Base-by-base conservation (phyloP, 2,888 invertebrate species). In the Abrostola tripartita region DNA sequence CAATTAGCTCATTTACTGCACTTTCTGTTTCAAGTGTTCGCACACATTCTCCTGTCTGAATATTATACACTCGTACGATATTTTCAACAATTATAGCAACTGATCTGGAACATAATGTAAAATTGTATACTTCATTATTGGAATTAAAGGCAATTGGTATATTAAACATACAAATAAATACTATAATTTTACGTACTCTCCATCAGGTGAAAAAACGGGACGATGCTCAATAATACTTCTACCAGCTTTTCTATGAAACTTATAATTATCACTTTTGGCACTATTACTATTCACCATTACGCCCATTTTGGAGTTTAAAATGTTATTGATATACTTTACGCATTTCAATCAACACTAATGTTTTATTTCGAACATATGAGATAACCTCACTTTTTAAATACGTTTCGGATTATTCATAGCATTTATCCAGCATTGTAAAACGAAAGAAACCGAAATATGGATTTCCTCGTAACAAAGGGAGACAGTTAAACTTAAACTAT, bases 171-270 rank as follows among this genome's bases (percentile, higher is more conserved):
- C 37, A 35, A 11, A 6, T 40, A 35, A 11, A 6, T 37, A 54
- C 24, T 37, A 37, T 5, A 47, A 24, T 37, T 38, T 7, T 42
- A 90, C 93, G 81, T 86, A 95, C 95, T 92, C 90, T 86, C 92
- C 94, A 81, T 95, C 93, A 11, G 94, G 93, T 37, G 95, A 92
- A 85, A 95, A 94, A 69, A 91, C 78, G 51, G 95, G 94, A 12
- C 85, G 83, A 40, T 85, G 88, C 81, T 95, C 93, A 66, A 94
- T 92, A 55, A 95, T 90, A 89, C 91, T 94, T 77, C 91, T 90
- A 6, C 95, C 95, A 52, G 94, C 94, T 86, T 93, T 94, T 83
- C 94, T 88, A 58, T 81, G 85, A 76, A 94, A 89, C 47, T 80
- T 85, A 69, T 92, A 94, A 60, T 89, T 90, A 6, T 70, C 63